phyloP scores from a whole-genome alignment of 1,140 invertebrate genomes.

The Cydia strobilella region DNA sequence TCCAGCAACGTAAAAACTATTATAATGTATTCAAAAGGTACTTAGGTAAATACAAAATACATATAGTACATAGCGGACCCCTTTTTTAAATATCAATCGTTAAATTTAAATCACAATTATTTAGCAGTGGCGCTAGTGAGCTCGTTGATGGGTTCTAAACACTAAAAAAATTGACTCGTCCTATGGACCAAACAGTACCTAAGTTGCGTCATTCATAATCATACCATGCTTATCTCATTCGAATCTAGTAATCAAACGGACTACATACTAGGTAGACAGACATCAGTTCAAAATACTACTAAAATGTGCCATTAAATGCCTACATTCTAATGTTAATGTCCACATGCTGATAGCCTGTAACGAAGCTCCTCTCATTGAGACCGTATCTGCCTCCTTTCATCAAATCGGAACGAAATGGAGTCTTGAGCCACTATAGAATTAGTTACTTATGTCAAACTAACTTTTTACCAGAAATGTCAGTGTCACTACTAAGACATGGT shows the following conservation, averaged over 20 bases:
- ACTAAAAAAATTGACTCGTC: slow-evolving; percentile 8
- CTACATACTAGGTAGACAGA: not conserved
- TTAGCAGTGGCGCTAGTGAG: too few species aligned
- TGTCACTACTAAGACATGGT: too few species aligned
- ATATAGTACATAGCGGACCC: too few species aligned
- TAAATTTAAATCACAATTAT: too few species aligned
- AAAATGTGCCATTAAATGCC: not conserved
- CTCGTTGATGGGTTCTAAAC: too few species aligned
- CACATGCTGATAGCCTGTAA: not conserved
- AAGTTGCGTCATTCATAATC: not conserved
- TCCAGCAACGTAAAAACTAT: too few species aligned
- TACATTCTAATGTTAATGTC: not conserved
- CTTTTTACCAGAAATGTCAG: too few species aligned
- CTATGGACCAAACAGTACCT: not conserved
- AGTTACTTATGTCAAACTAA: too few species aligned
- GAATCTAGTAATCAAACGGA: slow-evolving; percentile 4
- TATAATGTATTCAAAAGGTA: too few species aligned
- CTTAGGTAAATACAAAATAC: too few species aligned
- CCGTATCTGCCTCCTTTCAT: not conserved
- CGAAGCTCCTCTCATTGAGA: not conserved
- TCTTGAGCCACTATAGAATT: too few species aligned
- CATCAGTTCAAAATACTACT: not conserved
- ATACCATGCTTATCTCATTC: not conserved
- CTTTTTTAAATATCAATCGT: too few species aligned
- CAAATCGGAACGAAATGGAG: not conserved